These are phyloP conservation scores for Pseudolaguvia tuberculata DNA, from an alignment of 2,113 vertebrate genomes.

Conservation along the genomic window DNA sequence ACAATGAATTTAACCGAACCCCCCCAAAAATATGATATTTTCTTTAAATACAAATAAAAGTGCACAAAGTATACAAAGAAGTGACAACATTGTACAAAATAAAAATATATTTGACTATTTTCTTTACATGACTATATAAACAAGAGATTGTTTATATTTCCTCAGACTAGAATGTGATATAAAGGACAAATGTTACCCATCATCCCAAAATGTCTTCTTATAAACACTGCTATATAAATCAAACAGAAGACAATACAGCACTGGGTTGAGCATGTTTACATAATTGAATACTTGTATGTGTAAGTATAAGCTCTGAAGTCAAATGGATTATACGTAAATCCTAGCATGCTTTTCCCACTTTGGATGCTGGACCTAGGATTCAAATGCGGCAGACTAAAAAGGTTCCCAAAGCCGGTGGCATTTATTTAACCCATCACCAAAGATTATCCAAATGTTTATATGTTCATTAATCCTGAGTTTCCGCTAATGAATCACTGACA, in stretches of 20 bases:
- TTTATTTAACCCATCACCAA: constrained; percentile 59
- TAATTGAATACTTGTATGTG: constrained; percentile 31
- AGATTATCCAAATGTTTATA: constrained; percentile 65
- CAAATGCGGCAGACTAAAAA: constrained; percentile 52
- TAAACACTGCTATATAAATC: constrained; percentile 39
- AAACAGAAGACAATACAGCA: constrained; percentile 36
- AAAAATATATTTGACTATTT: constrained; percentile 1
- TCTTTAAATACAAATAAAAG: neutral
- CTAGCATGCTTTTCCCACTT: constrained; percentile 34
- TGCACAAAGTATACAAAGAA: neutral
- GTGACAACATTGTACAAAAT: neutral
- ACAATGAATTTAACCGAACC: no score
- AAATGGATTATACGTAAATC: constrained; percentile 44
- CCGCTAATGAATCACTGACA: constrained; percentile 64
- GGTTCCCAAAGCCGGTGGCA: constrained; percentile 50
- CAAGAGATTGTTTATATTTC: constrained; percentile 26
- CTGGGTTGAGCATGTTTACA: constrained; percentile 35
- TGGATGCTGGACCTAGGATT: constrained; percentile 44
- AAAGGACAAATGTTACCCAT: constrained; percentile 32
- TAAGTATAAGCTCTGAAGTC: constrained; percentile 33
- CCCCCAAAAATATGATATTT: no score
- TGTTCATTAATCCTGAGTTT: constrained; percentile 65
- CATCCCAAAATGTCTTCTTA: constrained; percentile 21
- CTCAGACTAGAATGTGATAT: constrained; percentile 17
- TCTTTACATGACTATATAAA: constrained; percentile 12